phyloP scores from a whole-genome alignment of 2,888 invertebrate genomes.

The Drosophila pullipes region DNA sequence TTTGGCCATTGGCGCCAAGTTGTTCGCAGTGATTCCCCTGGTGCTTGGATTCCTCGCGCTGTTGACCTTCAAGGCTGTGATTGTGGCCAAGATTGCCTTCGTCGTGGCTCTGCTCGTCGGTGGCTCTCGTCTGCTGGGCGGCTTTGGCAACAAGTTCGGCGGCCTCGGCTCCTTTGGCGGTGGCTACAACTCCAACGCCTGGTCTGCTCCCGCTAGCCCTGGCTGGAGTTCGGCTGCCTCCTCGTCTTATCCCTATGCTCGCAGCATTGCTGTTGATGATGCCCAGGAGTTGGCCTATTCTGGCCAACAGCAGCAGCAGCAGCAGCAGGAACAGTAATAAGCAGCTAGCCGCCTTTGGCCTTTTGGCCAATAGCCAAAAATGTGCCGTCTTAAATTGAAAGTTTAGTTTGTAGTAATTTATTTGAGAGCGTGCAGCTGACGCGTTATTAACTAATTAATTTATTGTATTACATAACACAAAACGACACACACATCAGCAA shows the following conservation, averaged over 20 bases:
- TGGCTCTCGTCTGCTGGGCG: slow-evolving; percentile 89
- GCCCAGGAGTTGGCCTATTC: slow-evolving; percentile 91
- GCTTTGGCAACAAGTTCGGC: slow-evolving; percentile 85
- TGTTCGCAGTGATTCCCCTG: slow-evolving; percentile 90
- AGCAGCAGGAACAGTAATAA: slow-evolving; percentile 28
- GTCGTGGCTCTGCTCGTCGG: slow-evolving; percentile 90
- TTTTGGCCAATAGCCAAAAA: slow-evolving; percentile 58
- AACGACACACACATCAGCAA: slow-evolving; percentile 38
- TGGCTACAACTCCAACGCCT: slow-evolving; percentile 72
- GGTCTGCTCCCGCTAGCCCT: slow-evolving; percentile 69
- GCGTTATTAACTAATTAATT: slow-evolving; percentile 51
- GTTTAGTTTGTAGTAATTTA: slow-evolving; percentile 83
- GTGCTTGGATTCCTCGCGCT: slow-evolving; percentile 90
- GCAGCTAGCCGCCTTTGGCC: slow-evolving; percentile 30
- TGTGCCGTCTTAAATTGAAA: slow-evolving; percentile 80
- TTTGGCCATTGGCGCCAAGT: slow-evolving; percentile 90
- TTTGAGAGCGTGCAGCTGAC: slow-evolving; percentile 63
- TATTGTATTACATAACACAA: slow-evolving; percentile 46
- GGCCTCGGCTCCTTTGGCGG: slow-evolving; percentile 70
- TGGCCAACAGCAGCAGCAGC: slow-evolving; percentile 86
- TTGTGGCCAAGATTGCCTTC: slow-evolving; percentile 92
- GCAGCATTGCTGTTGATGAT: slow-evolving; percentile 87
- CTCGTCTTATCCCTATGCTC: slow-evolving; percentile 86
- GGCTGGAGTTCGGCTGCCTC: slow-evolving; percentile 81
- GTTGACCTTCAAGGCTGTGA: slow-evolving; percentile 91